These are phyloP conservation scores for Mystacornis crossleyi DNA, from an alignment of 2,113 vertebrate genomes.

Conservation along the genomic window DNA sequence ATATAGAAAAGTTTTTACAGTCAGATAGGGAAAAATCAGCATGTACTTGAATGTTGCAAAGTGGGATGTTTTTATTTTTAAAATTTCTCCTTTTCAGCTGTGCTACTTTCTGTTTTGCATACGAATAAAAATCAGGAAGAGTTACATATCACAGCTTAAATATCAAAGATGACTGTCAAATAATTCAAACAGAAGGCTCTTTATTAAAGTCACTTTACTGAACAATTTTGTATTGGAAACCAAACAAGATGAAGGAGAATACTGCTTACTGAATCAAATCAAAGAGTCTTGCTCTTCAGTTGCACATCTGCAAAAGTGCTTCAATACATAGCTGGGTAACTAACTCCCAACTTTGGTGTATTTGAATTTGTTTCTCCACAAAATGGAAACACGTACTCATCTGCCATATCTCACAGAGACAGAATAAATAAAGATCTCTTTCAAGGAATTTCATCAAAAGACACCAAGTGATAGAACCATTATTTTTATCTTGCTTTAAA, in stretches of 20 bases:
- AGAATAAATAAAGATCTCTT: background rate
- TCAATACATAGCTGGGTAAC: background rate
- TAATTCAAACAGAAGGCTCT: constrained; percentile 12
- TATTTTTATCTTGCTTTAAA: background rate
- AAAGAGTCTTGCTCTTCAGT: background rate
- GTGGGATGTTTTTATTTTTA: background rate
- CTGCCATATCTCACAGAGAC: background rate
- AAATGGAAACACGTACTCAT: background rate
- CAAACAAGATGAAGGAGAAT: background rate
- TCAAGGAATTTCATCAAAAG: background rate
- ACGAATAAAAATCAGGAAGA: background rate
- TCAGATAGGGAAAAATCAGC: background rate
- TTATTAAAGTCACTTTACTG: background rate
- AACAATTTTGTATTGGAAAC: background rate
- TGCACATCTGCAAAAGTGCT: background rate
- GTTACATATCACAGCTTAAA: background rate
- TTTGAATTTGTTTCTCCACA: background rate
- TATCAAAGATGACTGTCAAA: background rate
- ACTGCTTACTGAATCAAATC: background rate
- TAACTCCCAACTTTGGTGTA: background rate
- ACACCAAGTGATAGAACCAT: background rate
- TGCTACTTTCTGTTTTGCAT: background rate
- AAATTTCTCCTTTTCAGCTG: background rate
- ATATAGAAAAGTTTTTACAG: background rate
- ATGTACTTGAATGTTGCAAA: background rate